These are phyloP conservation scores for Arge pagana DNA, from an alignment of 2,888 invertebrate species.

Conservation along the genomic window DNA sequence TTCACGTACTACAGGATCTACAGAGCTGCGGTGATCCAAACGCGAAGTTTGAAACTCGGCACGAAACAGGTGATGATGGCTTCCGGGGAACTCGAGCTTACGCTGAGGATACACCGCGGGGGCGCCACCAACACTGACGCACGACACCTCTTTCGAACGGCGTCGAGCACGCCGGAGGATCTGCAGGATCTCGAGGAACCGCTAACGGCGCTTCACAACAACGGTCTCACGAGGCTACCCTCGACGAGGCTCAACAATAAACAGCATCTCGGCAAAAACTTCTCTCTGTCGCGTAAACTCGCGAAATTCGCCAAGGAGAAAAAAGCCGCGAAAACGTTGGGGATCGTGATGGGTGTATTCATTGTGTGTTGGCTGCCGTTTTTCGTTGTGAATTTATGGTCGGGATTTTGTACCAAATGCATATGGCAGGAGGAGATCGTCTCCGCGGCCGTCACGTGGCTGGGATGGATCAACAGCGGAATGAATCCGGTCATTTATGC, in stretches of 20 bases:
- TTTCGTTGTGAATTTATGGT: constrained; percentile 91
- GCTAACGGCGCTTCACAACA: constrained; percentile 76
- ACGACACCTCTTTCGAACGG: constrained; percentile 51
- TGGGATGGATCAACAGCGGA: constrained; percentile 94
- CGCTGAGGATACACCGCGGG: constrained; percentile 91
- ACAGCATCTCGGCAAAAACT: constrained; percentile 80
- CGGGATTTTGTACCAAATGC: constrained; percentile 87
- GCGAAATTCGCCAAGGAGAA: constrained; percentile 97
- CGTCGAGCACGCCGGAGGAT: constrained; percentile 52
- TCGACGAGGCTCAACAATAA: constrained; percentile 69
- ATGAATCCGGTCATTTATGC: constrained; percentile 99
- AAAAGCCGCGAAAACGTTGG: constrained; percentile 96
- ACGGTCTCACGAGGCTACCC: constrained; percentile 72
- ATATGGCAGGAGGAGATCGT: constrained; percentile 88
- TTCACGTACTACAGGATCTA: constrained; percentile 98
- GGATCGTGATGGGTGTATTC: constrained; percentile 96
- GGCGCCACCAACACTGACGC: constrained; percentile 66
- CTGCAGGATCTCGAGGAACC: constrained; percentile 69
- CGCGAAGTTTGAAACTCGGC: constrained; percentile 86
- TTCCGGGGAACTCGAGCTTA: constrained; percentile 84
- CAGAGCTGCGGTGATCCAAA: constrained; percentile 90
- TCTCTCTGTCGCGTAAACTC: constrained; percentile 88
- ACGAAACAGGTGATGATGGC: constrained; percentile 88
- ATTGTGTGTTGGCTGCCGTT: constrained; percentile 98
- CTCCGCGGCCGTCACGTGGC: constrained; percentile 88